Percentiles rank a stretch among this genome's conserved stretches.
These are phyloP conservation scores for Amazonetta brasiliensis DNA, from an alignment of 2,797 vertebrate species.

Conservation along the genomic window DNA sequence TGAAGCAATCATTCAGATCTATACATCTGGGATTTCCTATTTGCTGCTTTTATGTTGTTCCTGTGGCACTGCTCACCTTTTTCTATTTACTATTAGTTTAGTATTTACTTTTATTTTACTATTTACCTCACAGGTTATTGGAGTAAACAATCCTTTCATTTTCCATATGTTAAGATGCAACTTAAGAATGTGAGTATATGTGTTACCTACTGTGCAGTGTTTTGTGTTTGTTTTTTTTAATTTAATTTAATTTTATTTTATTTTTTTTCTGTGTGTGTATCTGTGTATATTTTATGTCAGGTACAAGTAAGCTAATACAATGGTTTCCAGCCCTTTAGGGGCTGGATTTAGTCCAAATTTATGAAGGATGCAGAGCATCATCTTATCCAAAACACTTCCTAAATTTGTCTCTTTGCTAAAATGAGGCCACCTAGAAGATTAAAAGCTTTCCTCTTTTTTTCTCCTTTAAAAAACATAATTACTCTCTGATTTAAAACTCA, in stretches of 20 bases:
- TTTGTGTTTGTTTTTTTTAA: background rate
- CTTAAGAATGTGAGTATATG: background rate
- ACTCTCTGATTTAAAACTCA: constrained; percentile 77
- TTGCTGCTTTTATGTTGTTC: background rate
- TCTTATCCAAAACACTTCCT: constrained; percentile 67
- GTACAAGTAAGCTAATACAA: constrained; percentile 20
- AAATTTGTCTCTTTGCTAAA: constrained; percentile 69
- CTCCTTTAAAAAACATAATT: constrained; percentile 68
- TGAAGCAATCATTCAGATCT: background rate
- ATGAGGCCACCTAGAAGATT: constrained; percentile 71
- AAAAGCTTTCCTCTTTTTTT: constrained; percentile 50
- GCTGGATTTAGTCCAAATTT: constrained; percentile 59
- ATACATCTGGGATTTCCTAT: background rate
- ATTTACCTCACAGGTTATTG: background rate
- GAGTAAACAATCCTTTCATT: constrained; percentile 14
- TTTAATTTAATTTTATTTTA: background rate
- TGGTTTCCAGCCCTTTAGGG: constrained; percentile 25
- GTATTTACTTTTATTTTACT: no score
- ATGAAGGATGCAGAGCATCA: constrained; percentile 27
- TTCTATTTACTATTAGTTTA: no score
- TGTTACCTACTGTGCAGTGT: background rate
- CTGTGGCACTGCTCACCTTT: background rate
- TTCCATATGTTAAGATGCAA: constrained; percentile 17
- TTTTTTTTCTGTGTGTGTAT: background rate
- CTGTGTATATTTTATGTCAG: background rate